A percentile compares a stretch with the other conserved stretches of the same genome.
Conservation (phyloP, 2,113 vertebrate species). For the Baryphthengus martii region DNA sequence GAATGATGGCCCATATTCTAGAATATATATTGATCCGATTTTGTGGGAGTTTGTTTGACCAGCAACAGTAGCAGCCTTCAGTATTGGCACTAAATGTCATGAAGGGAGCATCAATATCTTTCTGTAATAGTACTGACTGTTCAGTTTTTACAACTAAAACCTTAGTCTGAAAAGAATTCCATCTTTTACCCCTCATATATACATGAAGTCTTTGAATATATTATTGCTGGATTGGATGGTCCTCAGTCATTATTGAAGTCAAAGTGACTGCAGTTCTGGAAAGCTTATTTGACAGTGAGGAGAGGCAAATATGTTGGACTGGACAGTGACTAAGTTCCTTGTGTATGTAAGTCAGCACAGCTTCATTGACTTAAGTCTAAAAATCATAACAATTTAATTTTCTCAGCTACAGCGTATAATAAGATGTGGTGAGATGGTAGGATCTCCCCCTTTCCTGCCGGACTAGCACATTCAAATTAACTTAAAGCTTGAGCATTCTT, state of each 20-base stretch:
- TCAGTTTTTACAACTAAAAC: neutral
- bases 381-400: neutral
- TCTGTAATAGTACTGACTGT: neutral
- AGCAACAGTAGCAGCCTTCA: neutral
- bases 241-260: neutral
- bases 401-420: neutral
- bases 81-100: neutral
- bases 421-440: neutral
- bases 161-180: neutral
- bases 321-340: neutral
- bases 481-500: neutral
- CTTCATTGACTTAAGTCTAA: neutral
- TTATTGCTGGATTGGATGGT: neutral
- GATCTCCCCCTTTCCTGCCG: neutral
- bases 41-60: slow-evolving; percentile 5
- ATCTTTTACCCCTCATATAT: neutral
- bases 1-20: neutral
- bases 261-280: neutral
- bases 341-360: neutral
- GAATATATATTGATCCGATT: neutral
- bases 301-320: neutral
- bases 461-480: neutral
- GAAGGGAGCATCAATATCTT: neutral
- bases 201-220: neutral
- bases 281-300: neutral